Conservation (phyloP, 1,140 invertebrate genomes). For the Camponotus vicinus region DNA sequence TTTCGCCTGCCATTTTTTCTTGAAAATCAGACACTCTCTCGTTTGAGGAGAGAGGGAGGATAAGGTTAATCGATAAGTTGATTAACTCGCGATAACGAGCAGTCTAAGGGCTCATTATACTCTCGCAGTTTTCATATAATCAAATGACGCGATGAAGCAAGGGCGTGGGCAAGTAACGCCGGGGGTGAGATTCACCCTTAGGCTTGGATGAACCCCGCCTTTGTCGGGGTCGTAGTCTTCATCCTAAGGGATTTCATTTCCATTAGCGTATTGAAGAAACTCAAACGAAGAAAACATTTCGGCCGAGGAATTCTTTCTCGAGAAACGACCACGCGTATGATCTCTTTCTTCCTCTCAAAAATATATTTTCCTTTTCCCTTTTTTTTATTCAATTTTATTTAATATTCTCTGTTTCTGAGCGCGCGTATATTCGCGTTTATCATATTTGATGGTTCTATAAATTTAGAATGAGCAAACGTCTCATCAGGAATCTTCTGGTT, state of each 20-base stretch:
- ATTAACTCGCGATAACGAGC: conserved; percentile 68
- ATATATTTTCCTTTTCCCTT: neutral
- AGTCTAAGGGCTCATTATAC: conserved; percentile 39
- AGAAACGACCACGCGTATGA: neutral
- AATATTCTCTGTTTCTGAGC: neutral
- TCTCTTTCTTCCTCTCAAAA: neutral
- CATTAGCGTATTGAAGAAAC: conserved; percentile 77
- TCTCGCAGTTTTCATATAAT: conserved; percentile 73
- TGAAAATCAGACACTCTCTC: neutral
- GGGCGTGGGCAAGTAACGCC: conserved; percentile 70
- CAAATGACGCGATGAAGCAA: conserved; percentile 73
- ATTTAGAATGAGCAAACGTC: conserved; percentile 4
- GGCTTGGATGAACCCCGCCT: conserved; percentile 73
- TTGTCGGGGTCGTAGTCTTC: conserved; percentile 71
- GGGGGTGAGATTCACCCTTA: conserved; percentile 73
- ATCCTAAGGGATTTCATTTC: conserved; percentile 80
- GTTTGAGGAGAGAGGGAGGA: neutral
- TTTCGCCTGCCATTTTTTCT: neutral
- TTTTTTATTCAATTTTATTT: neutral
- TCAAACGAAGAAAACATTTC: conserved; percentile 64
- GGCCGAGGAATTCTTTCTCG: conserved; percentile 42
- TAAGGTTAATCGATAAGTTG: conserved; percentile 70
- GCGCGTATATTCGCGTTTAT: neutral
- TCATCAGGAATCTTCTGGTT: neutral
- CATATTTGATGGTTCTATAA: neutral